These are phyloP conservation scores for Myripristis jacobus DNA, from an alignment of 2,797 vertebrate species.

Conservation along the genomic window DNA sequence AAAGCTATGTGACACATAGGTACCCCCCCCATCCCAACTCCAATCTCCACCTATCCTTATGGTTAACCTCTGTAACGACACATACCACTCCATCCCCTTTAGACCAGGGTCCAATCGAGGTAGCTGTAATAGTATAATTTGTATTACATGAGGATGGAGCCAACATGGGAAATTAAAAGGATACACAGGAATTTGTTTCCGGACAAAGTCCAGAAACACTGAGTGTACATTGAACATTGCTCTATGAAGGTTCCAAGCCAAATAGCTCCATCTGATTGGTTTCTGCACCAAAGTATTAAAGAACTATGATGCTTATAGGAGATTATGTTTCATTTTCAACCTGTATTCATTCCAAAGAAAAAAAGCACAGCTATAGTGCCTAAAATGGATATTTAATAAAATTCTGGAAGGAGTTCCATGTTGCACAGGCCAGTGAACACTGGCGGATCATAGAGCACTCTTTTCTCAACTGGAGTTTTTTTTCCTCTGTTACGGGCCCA, in stretches of 20 bases:
- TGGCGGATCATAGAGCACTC: background rate
- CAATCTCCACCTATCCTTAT: too few species aligned
- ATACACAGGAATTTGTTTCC: constrained; percentile 41
- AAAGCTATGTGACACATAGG: constrained; percentile 24
- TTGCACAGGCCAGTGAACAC: background rate
- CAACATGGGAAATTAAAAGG: constrained; percentile 54
- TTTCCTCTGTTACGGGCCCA: background rate
- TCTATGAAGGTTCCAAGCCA: constrained; percentile 49
- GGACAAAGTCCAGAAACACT: constrained; percentile 49
- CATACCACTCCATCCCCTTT: constrained; percentile 34
- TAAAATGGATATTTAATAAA: background rate
- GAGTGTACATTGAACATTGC: constrained; percentile 18
- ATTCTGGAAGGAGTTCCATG: background rate
- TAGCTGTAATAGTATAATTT: constrained; percentile 30
- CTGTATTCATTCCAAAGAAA: background rate
- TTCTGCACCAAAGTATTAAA: constrained; percentile 36
- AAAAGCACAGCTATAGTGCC: background rate
- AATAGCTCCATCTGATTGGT: constrained; percentile 47
- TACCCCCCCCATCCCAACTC: constrained; percentile 9
- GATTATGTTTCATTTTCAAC: background rate
- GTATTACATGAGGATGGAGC: constrained; percentile 51
- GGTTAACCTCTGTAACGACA: constrained; percentile 51
- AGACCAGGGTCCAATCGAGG: constrained; percentile 44
- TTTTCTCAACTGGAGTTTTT: constrained; percentile 13
- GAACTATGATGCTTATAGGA: constrained; percentile 8